Conservation (phyloP, 2,113 vertebrate genomes). For the Himantopus leucocephalus region DNA sequence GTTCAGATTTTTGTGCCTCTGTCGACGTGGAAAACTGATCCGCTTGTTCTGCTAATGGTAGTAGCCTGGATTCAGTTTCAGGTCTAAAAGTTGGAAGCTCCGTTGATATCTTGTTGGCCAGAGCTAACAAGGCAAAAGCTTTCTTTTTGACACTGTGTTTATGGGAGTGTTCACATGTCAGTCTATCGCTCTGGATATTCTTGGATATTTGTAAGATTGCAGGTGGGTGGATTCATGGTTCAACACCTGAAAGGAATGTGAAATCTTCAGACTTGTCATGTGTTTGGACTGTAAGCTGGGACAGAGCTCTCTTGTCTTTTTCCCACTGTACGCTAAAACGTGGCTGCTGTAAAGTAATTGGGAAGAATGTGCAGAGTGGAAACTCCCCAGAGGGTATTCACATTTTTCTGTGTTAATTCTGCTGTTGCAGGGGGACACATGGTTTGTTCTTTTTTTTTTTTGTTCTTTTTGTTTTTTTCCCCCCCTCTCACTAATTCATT, state of each 20-base stretch:
- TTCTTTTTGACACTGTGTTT: not conserved
- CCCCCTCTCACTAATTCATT: not conserved
- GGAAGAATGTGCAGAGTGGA: not conserved
- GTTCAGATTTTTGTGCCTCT: not conserved
- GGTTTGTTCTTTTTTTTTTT: not conserved
- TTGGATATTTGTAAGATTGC: not conserved
- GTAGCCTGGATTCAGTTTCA: not conserved
- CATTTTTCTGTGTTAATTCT: not conserved
- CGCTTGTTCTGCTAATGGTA: not conserved
- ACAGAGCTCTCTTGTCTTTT: not conserved
- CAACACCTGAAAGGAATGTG: not conserved
- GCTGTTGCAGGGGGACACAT: not conserved
- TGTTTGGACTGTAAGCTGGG: not conserved
- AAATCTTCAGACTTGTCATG: not conserved
- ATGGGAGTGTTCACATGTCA: not conserved
- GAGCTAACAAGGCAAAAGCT: not conserved
- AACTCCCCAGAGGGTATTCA: not conserved
- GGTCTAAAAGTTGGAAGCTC: not conserved
- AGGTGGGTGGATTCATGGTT: not conserved
- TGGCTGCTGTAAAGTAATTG: not conserved
- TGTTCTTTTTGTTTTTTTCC: not conserved
- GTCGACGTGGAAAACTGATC: not conserved
- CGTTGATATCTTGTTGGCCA: not conserved
- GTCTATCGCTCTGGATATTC: not conserved
- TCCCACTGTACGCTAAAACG: fast-evolving